Conservation (phyloP, 1,140 invertebrate genomes). For the Drosophila baimaii region DNA sequence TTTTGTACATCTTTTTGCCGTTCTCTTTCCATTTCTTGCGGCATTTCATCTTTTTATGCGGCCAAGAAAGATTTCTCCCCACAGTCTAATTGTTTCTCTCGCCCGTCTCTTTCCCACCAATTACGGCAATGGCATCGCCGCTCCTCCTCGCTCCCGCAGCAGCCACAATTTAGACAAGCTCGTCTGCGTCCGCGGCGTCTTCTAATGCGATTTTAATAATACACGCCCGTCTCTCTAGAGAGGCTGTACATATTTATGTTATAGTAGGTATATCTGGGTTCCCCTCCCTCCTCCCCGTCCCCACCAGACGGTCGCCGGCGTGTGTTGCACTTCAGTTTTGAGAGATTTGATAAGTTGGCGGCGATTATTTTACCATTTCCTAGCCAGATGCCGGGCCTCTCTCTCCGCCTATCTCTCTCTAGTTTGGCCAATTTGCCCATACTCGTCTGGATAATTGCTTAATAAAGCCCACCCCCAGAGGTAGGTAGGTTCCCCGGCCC, state of each 20-base stretch:
- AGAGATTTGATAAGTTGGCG: constrained; percentile 80
- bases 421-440: constrained; percentile 66
- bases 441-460: constrained; percentile 66
- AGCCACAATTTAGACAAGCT: constrained; percentile 74
- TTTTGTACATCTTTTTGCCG: constrained; percentile 15
- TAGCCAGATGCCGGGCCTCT: constrained; percentile 38
- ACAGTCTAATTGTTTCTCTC: constrained; percentile 73
- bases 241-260: constrained; percentile 22
- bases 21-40: constrained; percentile 44
- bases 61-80: constrained; percentile 61
- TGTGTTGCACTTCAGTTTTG: constrained; percentile 68
- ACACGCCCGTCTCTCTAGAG: constrained; percentile 71
- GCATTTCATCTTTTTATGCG: constrained; percentile 49
- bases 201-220: constrained; percentile 84
- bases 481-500: background rate
- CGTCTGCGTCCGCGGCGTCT: constrained; percentile 63
- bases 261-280: constrained; percentile 8
- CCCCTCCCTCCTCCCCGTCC: no score
- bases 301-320: constrained; percentile 5
- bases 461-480: constrained; percentile 67
- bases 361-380: constrained; percentile 82
- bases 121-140: constrained; percentile 3
- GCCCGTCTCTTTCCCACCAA: constrained; percentile 13
- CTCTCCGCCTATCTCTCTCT: constrained; percentile 14
- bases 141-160: constrained; percentile 29